phyloP scores from a whole-genome alignment of 1,140 invertebrate genomes.

The Myzus persicae region DNA sequence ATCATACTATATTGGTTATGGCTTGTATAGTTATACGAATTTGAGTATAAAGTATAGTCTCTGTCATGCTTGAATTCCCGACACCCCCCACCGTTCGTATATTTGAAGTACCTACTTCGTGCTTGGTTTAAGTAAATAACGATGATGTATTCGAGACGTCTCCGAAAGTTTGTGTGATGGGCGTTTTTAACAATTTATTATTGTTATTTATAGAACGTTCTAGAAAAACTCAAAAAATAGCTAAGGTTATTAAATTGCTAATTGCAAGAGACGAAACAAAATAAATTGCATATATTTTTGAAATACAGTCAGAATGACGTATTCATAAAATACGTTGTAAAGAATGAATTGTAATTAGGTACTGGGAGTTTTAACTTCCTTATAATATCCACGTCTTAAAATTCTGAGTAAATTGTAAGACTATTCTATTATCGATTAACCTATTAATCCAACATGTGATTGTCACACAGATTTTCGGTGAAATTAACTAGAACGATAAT shows the following conservation, averaged over 20 bases:
- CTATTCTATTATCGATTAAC: background rate
- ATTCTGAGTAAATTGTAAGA: background rate
- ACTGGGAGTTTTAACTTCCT: background rate
- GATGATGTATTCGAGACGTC: background rate
- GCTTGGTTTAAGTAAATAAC: background rate
- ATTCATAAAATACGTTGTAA: background rate
- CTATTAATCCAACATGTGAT: background rate
- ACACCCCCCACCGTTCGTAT: background rate
- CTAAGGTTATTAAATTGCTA: background rate
- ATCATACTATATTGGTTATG: background rate
- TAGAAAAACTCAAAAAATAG: background rate
- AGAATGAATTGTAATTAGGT: background rate
- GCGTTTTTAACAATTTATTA: conserved; percentile 2
- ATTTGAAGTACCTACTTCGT: background rate
- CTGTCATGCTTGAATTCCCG: background rate
- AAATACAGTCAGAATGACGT: background rate
- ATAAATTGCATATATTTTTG: background rate
- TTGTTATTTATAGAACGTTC: background rate
- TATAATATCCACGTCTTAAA: too few species aligned
- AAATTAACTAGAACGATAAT: background rate
- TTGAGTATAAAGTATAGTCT: background rate
- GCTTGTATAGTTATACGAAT: background rate
- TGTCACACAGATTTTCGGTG: background rate
- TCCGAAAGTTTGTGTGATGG: background rate
- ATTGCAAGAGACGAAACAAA: background rate